A percentile compares a stretch with the other conserved stretches of the same genome.
phyloP scores from a whole-genome alignment of 2,888 invertebrate species.

The Aricia artaxerxes region DNA sequence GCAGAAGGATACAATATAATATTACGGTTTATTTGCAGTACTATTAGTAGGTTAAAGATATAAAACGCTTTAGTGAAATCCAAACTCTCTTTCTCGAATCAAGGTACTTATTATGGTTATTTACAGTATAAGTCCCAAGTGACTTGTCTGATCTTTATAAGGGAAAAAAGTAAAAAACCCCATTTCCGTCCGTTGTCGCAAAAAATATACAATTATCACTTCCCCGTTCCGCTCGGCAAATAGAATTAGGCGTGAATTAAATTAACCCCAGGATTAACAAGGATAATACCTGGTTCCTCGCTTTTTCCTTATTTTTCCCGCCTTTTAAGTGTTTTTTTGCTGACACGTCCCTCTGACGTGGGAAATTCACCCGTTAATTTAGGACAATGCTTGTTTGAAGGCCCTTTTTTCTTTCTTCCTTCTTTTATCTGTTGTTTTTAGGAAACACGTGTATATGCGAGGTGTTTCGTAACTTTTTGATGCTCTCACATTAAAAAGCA shows the following conservation, averaged over 20 bases:
- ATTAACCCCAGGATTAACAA: constrained; percentile 78
- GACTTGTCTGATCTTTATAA: constrained; percentile 37
- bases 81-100: background rate
- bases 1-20: too few species aligned
- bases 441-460: constrained; percentile 22
- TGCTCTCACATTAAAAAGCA: background rate
- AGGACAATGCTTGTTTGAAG: constrained; percentile 45
- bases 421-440: constrained; percentile 41
- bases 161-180: constrained; percentile 55
- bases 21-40: too few species aligned
- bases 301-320: constrained; percentile 68
- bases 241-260: constrained; percentile 80
- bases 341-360: constrained; percentile 54
- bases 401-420: constrained; percentile 48
- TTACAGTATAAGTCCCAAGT: background rate
- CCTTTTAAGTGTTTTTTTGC: constrained; percentile 59
- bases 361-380: constrained; percentile 60
- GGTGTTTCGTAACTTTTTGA: constrained; percentile 30
- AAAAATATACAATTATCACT: constrained; percentile 77
- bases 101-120: background rate
- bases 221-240: constrained; percentile 75
- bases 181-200: constrained; percentile 52
- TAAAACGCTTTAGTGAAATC: constrained; percentile 40
- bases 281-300: constrained; percentile 73
- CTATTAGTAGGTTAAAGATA: constrained; percentile 34